These are phyloP conservation scores for Pangasianodon gigas DNA, from an alignment of 2,113 vertebrate species.

Conservation along the genomic window DNA sequence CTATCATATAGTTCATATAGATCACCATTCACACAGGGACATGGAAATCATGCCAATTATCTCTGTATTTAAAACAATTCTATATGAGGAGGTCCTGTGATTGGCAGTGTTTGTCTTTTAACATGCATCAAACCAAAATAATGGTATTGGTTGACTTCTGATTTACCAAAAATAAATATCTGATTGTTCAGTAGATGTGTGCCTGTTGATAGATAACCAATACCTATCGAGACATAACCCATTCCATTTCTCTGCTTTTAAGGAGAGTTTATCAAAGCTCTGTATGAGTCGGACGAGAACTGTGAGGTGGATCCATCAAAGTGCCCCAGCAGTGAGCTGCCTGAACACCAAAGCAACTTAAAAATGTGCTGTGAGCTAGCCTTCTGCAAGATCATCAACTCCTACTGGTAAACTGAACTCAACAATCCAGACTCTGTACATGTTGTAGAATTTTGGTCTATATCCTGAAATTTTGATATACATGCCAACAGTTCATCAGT, in stretches of 20 bases:
- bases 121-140: neutral
- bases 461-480: neutral
- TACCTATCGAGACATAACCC: neutral
- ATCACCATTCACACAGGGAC: neutral
- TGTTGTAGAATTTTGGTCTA: neutral
- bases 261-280: slow-evolving; percentile 96
- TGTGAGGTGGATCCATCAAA: slow-evolving; percentile 93
- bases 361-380: slow-evolving; percentile 98
- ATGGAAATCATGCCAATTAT: neutral
- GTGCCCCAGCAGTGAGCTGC: slow-evolving; percentile 80
- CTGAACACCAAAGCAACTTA: slow-evolving; percentile 92
- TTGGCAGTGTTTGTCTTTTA: neutral
- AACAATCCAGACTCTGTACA: neutral
- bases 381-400: slow-evolving; percentile 98
- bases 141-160: neutral
- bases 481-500: neutral
- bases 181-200: neutral
- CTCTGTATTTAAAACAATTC: neutral
- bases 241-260: slow-evolving; percentile 14
- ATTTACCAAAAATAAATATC: neutral
- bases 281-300: slow-evolving; percentile 97
- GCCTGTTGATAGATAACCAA: neutral
- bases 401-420: slow-evolving; percentile 81
- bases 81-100: neutral
- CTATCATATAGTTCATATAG: neutral